Base-by-base conservation (phyloP, 2,888 invertebrate genomes). In the Tricholauxania praeusta region DNA sequence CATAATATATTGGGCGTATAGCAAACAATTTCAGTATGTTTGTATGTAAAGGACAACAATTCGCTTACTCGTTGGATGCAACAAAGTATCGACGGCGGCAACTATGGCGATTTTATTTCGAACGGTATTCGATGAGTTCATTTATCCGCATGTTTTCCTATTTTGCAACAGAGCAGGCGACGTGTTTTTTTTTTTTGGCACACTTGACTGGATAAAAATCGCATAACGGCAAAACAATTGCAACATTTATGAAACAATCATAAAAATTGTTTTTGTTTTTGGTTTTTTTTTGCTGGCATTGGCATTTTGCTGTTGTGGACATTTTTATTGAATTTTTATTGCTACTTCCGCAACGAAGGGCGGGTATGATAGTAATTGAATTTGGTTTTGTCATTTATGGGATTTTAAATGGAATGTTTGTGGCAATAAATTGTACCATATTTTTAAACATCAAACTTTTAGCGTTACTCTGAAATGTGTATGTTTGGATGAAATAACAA, bases 131-230 rank as follows among this genome's bases (percentile, higher is more conserved):
- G 55, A 55, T 55, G 55, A 55, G 57, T 57, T 57, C 12, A 57
- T 57, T 57, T 57, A 12, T 57, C 14, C 57, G 8, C 14, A 57
- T 57, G 28, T 57, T 57, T 39, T 10, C 10, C 39, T 39, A 39
- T 39, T 39, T 39, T 10, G 10, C 7, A 39, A 28, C 57, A 22
- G 28, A 17, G 14, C 15, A 10, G 22, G 22, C 22, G 28, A 22
- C 22, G 28, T 57, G 57, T 57, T 28, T 7, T 39, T 39, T 39
- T 10, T 7, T 57, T 10, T n/a, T n/a, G n/a, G 12, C 57, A 28
- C 57, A 57, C 57, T 57, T 28, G 28, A 17, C 57, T 57, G 28
- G 15, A 57, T 7, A 57, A 57, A 57, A 57, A 22, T 28, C 28
- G 57, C 57, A 39, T 39, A 39, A 39, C 39, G 39, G 39, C 28